Percentiles rank a stretch among this genome's conserved stretches.
Evolutionary conservation across 2,797 vertebrate genomes (phyloP).

Genomic region (Pseudomugil tenellus): DNA sequence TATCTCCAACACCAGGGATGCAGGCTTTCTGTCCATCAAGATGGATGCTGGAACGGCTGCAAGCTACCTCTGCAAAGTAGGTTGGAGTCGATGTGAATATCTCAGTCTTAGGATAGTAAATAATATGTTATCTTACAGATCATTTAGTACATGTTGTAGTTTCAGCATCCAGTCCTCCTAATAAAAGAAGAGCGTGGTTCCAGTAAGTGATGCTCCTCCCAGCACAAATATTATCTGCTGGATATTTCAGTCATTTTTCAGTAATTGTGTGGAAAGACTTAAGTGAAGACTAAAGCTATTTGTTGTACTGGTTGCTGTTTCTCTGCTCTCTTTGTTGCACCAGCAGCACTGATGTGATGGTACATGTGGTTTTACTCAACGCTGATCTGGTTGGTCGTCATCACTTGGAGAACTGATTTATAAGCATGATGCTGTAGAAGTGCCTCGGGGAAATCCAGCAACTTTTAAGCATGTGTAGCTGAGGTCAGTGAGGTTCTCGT

Average conservation of each 20-base stretch:
- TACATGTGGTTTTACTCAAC: constrained; percentile 11
- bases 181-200: not conserved
- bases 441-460: not conserved
- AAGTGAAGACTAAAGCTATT: not conserved
- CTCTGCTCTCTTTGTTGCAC: constrained; percentile 1
- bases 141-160: not conserved
- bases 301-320: constrained; percentile 9
- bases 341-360: constrained; percentile 5
- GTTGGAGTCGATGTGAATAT: constrained; percentile 14
- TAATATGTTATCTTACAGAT: constrained; percentile 15
- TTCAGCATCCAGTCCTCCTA: not conserved
- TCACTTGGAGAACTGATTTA: constrained; percentile 25
- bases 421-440: constrained; percentile 2
- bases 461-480: constrained; percentile 10
- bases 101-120: not conserved
- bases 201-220: not conserved
- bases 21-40: constrained; percentile 12
- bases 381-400: constrained; percentile 20
- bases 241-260: not conserved
- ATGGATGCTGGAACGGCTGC: constrained; percentile 17
- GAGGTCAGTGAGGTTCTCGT: constrained; percentile 9
- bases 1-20: constrained; percentile 25
- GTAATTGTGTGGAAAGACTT: not conserved
- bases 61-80: constrained; percentile 24
- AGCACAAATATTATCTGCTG: constrained; percentile 1